Conservation (phyloP, 2,113 vertebrate genomes). For the Podarcis muralis region DNA sequence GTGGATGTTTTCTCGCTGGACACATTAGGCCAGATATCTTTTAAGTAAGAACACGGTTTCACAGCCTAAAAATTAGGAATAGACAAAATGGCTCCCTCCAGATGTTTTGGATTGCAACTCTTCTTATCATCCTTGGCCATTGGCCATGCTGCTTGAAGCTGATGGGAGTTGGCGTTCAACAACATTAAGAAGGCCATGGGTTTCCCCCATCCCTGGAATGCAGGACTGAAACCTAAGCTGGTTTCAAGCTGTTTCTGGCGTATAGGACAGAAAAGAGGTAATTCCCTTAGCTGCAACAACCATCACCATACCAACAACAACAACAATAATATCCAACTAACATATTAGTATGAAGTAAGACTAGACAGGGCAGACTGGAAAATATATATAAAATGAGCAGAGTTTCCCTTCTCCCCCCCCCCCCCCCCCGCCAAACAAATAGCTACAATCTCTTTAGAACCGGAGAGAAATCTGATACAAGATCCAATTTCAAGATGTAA, state of each 20-base stretch:
- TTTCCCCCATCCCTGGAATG: background rate
- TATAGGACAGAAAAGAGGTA: background rate
- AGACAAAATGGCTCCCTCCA: no score
- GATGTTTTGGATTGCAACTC: no score
- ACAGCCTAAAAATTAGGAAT: background rate
- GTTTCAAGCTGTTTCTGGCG: background rate
- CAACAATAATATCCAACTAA: background rate
- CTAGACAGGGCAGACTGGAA: slow-evolving; percentile 32
- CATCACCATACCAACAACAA: no score
- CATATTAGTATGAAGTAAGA: accelerated
- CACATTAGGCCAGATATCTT: background rate
- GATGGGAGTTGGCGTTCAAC: background rate
- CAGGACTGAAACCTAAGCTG: background rate
- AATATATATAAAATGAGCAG: background rate
- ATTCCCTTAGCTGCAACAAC: accelerated
- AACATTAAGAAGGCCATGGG: background rate
- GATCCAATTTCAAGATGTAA: slow-evolving; percentile 39
- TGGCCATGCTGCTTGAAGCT: no score
- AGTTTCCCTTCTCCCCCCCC: slow-evolving; percentile 34
- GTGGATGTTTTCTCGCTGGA: background rate
- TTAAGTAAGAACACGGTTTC: background rate
- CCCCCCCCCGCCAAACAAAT: background rate
- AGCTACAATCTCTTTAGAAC: slow-evolving; percentile 18
- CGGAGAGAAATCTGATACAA: slow-evolving; percentile 8
- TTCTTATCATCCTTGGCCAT: no score